A percentile compares a stretch with the other conserved stretches of the same genome.
These are phyloP conservation scores for Diorhabda carinulata DNA, from an alignment of 1,140 invertebrate species.

Conservation along the genomic window DNA sequence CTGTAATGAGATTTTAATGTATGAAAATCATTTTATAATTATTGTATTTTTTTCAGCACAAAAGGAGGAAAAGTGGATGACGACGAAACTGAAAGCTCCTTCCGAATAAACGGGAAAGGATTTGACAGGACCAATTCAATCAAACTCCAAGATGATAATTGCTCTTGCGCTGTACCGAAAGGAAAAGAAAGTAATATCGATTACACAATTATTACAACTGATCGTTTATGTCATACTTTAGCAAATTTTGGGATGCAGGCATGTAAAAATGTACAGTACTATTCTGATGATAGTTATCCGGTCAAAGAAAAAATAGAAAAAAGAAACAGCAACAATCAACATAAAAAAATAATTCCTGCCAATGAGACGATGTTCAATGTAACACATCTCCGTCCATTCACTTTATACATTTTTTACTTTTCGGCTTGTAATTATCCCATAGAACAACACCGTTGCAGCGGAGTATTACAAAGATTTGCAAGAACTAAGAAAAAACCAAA, in stretches of 20 bases:
- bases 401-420: slow-evolving; percentile 51
- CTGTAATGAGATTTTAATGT: no score
- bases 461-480: slow-evolving; percentile 33
- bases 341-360: not conserved
- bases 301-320: not conserved
- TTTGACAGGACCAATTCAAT: no score
- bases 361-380: slow-evolving; percentile 26
- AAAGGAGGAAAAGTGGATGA: slow-evolving; percentile 14
- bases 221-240: no score
- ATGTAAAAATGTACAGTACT: slow-evolving; percentile 27
- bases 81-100: not conserved
- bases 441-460: slow-evolving; percentile 38
- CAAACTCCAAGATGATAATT: no score
- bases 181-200: no score
- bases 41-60: not conserved
- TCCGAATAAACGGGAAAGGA: no score
- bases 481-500: slow-evolving; percentile 42
- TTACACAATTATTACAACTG: no score
- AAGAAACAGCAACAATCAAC: slow-evolving; percentile 3
- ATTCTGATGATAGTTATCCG: not conserved
- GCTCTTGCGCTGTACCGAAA: no score
- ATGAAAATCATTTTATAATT: no score
- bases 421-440: slow-evolving; percentile 50
- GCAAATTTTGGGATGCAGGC: no score
- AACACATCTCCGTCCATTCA: slow-evolving; percentile 49